Base-by-base conservation (phyloP, 2,888 invertebrate species). In the Actias luna region DNA sequence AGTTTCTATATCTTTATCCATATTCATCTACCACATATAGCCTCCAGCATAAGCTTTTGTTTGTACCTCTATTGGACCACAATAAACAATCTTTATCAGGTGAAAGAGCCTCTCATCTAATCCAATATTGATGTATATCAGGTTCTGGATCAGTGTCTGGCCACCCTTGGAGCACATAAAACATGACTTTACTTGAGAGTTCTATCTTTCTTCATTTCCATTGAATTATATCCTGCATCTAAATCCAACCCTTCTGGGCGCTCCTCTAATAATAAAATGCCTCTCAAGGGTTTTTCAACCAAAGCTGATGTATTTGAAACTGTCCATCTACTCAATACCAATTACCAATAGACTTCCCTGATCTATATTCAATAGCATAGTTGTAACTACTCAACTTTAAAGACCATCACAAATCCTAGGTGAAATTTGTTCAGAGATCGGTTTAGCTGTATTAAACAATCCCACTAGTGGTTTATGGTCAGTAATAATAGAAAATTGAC, bases 261-360 rank as follows among this genome's bases (percentile, higher is more conserved):
- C 52, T 59, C 59, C 14, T 52, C 63, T 18, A 59, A 39, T n/a
- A 59, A 22, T 55, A 59, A 39, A n/a, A 42, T 42, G 42, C n/a
- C n/a, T n/a, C 5, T 12, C 29, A 52, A 39, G 25, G 22, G 39
- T 60, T 31, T 55, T 29, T 5, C 59, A 18, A 33, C 31, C 39
- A n/a, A 50, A n/a, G 14, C 2, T 50, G 18, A 42, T 42, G 42
- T 18, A 2, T 36, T 57, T 1, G 67, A 61, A 18, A 65, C 60
- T 14, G 70, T 67, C 72, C 69, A 72, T n/a, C 71, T 60, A 60
- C 68, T 68, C 29, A 73, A 63, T 18, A 59, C 60, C n/a, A n/a
- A n/a, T n/a, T 68, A 8, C 68, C 72, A 25, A 75, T 72, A 12
- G 61, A 22, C 39, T 68, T 63, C 2, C 72, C 72, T 16, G 69